phyloP scores from a whole-genome alignment of 1,140 invertebrate genomes.

The Dinoponera quadriceps region DNA sequence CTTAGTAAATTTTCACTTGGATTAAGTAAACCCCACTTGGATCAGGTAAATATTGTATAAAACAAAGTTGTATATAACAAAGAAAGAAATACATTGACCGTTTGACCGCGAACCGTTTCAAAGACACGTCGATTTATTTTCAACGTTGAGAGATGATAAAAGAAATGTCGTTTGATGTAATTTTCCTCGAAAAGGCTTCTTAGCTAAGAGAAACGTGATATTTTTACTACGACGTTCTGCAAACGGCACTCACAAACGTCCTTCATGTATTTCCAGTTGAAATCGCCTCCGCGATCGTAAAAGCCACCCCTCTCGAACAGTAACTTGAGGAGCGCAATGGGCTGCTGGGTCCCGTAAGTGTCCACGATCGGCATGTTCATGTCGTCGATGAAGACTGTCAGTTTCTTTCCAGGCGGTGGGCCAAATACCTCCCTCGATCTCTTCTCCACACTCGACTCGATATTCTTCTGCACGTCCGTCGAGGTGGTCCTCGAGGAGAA shows the following conservation, averaged over 20 bases:
- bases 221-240: background rate
- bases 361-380: constrained; percentile 97
- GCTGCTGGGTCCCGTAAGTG: constrained; percentile 96
- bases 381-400: constrained; percentile 96
- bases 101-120: too few species aligned
- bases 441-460: constrained; percentile 95
- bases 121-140: too few species aligned
- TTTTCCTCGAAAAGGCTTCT: background rate
- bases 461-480: constrained; percentile 93
- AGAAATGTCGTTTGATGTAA: background rate
- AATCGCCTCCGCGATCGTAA: constrained; percentile 95
- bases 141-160: background rate
- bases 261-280: constrained; percentile 95
- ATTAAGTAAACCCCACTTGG: too few species aligned
- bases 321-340: constrained; percentile 95
- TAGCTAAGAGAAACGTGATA: too few species aligned
- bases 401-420: constrained; percentile 93
- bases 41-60: too few species aligned
- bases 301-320: constrained; percentile 94
- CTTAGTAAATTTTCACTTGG: too few species aligned
- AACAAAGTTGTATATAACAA: too few species aligned
- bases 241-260: constrained; percentile 88
- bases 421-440: constrained; percentile 95
- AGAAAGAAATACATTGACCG: too few species aligned
- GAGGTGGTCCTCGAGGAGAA: constrained; percentile 96